phyloP scores from a whole-genome alignment of 2,113 vertebrate genomes.

The Poecile atricapillus region DNA sequence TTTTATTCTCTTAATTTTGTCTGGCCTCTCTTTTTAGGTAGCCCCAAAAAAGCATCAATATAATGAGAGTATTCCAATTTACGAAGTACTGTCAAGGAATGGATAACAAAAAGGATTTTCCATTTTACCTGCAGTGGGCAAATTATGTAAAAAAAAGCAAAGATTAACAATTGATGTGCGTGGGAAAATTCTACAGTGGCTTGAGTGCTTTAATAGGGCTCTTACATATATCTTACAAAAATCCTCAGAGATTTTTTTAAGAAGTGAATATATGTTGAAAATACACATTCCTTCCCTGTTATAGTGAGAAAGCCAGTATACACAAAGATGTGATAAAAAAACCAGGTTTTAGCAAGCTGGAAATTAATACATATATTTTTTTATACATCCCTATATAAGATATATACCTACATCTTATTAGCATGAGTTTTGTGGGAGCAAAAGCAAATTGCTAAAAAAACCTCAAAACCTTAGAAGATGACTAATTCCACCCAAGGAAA shows the following conservation, averaged over 20 bases:
- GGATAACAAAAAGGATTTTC: background rate
- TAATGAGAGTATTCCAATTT: background rate
- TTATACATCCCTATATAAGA: background rate
- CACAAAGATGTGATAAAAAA: background rate
- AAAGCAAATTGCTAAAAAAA: background rate
- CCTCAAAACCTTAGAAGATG: background rate
- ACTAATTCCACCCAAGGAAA: background rate
- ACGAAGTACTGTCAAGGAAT: background rate
- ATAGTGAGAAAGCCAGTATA: background rate
- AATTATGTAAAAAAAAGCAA: background rate
- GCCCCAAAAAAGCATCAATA: no score
- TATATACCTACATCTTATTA: background rate
- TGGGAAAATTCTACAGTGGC: background rate
- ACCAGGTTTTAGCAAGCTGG: background rate
- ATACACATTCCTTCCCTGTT: background rate
- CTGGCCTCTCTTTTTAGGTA: background rate
- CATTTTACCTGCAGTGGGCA: background rate
- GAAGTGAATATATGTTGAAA: background rate
- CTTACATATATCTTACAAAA: background rate
- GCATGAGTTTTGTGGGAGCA: background rate
- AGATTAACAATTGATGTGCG: background rate
- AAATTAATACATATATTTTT: background rate
- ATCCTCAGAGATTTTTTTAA: background rate
- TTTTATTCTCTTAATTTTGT: background rate
- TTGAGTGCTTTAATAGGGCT: background rate